Conservation (phyloP, 2,113 vertebrate genomes). For the Sander lucioperca region DNA sequence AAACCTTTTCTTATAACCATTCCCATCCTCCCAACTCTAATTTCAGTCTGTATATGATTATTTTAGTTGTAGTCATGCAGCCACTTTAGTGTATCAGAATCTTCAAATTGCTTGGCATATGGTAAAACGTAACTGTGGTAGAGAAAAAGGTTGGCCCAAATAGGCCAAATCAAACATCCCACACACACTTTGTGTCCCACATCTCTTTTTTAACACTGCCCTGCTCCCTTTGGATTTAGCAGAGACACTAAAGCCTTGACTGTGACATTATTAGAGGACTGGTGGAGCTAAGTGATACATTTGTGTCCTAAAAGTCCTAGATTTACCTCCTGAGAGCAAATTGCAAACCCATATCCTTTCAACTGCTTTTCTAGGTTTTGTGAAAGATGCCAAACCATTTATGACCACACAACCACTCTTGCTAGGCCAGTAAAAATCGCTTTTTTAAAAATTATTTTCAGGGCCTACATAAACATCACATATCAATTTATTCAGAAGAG, state of each 20-base stretch:
- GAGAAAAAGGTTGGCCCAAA: slow-evolving; percentile 45
- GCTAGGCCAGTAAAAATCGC: not conserved
- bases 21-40: not conserved
- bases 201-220: slow-evolving; percentile 46
- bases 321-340: slow-evolving; percentile 6
- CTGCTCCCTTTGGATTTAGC: slow-evolving; percentile 41
- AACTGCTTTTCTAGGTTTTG: not conserved
- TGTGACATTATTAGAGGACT: slow-evolving; percentile 32
- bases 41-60: not conserved
- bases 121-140: not conserved
- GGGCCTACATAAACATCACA: slow-evolving; percentile 7
- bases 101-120: slow-evolving; percentile 5
- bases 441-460: not conserved
- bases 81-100: not conserved
- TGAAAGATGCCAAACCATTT: slow-evolving; percentile 13
- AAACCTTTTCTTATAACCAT: not conserved
- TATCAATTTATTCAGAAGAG: slow-evolving; percentile 12
- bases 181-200: slow-evolving; percentile 35
- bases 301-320: slow-evolving; percentile 9
- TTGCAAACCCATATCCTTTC: slow-evolving; percentile 20
- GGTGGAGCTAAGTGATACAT: slow-evolving; percentile 17
- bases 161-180: slow-evolving; percentile 44
- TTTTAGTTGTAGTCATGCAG: not conserved
- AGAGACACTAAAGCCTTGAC: slow-evolving; percentile 28
- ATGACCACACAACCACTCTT: not conserved